These are phyloP conservation scores for Tridacna crocea DNA, from an alignment of 2,888 invertebrate genomes.

Conservation along the genomic window DNA sequence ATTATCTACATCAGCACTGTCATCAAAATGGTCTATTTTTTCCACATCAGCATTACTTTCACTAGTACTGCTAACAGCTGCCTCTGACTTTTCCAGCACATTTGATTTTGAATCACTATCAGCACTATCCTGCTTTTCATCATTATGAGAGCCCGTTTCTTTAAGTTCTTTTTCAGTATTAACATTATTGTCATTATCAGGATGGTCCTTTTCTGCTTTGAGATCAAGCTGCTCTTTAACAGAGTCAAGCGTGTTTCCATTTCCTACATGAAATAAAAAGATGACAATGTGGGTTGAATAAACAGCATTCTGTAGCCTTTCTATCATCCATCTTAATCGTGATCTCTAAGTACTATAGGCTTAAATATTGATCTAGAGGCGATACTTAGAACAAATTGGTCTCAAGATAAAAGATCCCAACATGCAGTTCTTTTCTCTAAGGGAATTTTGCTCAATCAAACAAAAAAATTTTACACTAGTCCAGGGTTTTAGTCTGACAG, in stretches of 20 bases:
- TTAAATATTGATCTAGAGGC: too few species aligned
- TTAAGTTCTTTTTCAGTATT: constrained; percentile 81
- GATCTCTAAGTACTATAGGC: too few species aligned
- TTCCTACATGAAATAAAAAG: constrained; percentile 13
- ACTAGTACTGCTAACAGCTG: constrained; percentile 23
- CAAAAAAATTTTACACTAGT: too few species aligned
- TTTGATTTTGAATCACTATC: neutral
- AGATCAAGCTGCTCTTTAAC: constrained; percentile 33
- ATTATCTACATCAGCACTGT: constrained; percentile 12
- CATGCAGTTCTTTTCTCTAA: too few species aligned
- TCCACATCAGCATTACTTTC: neutral
- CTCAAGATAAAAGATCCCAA: too few species aligned
- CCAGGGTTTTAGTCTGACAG: too few species aligned
- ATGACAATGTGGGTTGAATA: too few species aligned
- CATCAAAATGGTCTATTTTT: neutral
- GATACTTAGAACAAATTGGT: too few species aligned
- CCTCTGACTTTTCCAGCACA: constrained; percentile 3
- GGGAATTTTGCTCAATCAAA: too few species aligned
- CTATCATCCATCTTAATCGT: too few species aligned
- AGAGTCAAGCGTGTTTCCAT: neutral
- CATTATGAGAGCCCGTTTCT: constrained; percentile 40
- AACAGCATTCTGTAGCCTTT: too few species aligned
- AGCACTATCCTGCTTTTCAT: neutral
- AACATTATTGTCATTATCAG: constrained; percentile 81
- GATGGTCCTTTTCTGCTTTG: constrained; percentile 35